Evolutionary conservation across 1,140 invertebrate genomes (phyloP).

Genomic region (Chrysomallon squamiferum): DNA sequence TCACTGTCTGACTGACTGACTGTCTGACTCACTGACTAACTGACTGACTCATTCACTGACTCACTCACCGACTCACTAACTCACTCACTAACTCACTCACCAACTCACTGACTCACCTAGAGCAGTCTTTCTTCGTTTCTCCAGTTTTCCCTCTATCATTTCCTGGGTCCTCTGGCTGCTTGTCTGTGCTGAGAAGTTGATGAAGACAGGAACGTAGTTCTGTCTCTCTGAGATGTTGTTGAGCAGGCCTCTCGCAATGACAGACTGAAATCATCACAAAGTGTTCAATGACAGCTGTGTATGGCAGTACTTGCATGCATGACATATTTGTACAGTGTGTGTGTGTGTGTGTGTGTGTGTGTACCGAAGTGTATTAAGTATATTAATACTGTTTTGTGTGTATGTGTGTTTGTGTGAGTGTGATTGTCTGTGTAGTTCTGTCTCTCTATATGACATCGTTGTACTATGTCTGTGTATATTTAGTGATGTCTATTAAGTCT

Average conservation of each 20-base stretch:
- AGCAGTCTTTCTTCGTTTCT: slow-evolving; percentile 63
- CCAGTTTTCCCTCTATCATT: slow-evolving; percentile 65
- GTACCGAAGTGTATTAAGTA: no score
- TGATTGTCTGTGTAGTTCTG: no score
- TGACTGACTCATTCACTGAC: no score
- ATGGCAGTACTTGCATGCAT: background rate
- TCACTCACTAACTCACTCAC: no score
- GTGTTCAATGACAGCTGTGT: background rate
- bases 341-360: background rate
- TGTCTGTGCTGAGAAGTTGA: slow-evolving; percentile 90
- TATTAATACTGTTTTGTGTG: no score
- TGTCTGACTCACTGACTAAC: no score
- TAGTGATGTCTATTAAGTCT: no score
- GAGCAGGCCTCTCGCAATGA: slow-evolving; percentile 78
- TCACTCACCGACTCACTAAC: no score
- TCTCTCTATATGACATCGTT: no score
- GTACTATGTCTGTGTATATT: no score
- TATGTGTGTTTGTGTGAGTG: no score
- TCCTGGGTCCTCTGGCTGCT: slow-evolving; percentile 70
- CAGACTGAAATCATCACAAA: slow-evolving; percentile 65
- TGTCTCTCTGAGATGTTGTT: slow-evolving; percentile 70
- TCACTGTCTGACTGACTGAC: no score
- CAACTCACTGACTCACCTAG: slow-evolving; percentile 39
- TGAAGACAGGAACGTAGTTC: slow-evolving; percentile 74
- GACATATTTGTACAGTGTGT: background rate